phyloP scores from a whole-genome alignment of 2,888 invertebrate genomes.

The Nematopogon swammerdamellus region DNA sequence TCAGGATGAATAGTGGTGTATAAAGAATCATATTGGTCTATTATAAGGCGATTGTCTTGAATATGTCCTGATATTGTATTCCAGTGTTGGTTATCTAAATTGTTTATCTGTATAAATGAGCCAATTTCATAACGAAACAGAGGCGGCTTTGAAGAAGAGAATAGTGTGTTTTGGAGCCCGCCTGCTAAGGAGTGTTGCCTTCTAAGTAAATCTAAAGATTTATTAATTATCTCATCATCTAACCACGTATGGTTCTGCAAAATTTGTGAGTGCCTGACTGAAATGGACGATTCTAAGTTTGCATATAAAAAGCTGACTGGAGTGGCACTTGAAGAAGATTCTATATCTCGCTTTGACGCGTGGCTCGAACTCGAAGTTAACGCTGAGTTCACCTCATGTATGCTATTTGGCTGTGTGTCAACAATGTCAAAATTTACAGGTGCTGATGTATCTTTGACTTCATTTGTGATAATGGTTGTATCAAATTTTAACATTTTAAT shows the following conservation, averaged over 20 bases:
- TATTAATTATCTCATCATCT: conserved; percentile 2
- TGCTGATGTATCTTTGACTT: neutral
- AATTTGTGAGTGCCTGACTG: neutral
- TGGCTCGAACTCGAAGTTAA: no score
- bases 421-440: no score
- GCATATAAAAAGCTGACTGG: no score
- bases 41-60: neutral
- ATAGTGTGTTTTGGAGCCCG: no score
- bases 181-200: neutral
- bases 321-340: no score
- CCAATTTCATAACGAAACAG: neutral
- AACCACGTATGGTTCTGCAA: neutral
- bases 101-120: conserved; percentile 1
- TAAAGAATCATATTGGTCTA: conserved; percentile 3
- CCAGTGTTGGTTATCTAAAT: neutral
- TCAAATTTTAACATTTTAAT: neutral
- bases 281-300: neutral
- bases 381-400: no score
- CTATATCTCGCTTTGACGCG: no score
- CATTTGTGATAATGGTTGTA: neutral
- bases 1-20: neutral
- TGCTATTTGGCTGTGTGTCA: no score
- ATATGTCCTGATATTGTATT: neutral
- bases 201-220: neutral
- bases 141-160: neutral